Conservation (phyloP, 2,113 vertebrate genomes). For the Caretta caretta region DNA sequence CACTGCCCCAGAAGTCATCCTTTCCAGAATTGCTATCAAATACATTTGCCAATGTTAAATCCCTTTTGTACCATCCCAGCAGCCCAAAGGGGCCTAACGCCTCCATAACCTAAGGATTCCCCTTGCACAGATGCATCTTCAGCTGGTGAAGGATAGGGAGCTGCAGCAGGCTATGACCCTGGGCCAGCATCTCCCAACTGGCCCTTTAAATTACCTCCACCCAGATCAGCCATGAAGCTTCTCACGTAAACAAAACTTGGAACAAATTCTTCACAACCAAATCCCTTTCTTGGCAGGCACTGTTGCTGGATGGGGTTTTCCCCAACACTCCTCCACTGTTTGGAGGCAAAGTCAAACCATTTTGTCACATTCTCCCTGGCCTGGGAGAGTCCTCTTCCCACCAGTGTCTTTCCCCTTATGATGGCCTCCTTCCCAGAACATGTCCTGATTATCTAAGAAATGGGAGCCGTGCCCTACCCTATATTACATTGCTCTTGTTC, state of each 20-base stretch:
- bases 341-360: not conserved
- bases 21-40: not conserved
- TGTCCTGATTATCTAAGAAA: not conserved
- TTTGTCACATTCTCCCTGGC: not conserved
- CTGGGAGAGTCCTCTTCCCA: not conserved
- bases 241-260: conserved; percentile 18
- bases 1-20: not conserved
- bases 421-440: not conserved
- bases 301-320: not conserved
- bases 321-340: not conserved
- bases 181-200: conserved; percentile 19
- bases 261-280: not conserved
- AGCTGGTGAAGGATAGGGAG: not conserved
- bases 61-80: not conserved
- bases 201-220: not conserved
- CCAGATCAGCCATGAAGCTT: not conserved
- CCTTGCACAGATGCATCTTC: not conserved
- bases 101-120: not conserved
- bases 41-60: not conserved
- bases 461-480: not conserved
- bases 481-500: not conserved
- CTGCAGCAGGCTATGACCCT: not conserved
- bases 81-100: not conserved
- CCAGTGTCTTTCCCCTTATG: not conserved
- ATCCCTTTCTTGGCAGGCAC: not conserved